Conservation (phyloP, 2,113 vertebrate genomes). For the Halichoerus grypus region DNA sequence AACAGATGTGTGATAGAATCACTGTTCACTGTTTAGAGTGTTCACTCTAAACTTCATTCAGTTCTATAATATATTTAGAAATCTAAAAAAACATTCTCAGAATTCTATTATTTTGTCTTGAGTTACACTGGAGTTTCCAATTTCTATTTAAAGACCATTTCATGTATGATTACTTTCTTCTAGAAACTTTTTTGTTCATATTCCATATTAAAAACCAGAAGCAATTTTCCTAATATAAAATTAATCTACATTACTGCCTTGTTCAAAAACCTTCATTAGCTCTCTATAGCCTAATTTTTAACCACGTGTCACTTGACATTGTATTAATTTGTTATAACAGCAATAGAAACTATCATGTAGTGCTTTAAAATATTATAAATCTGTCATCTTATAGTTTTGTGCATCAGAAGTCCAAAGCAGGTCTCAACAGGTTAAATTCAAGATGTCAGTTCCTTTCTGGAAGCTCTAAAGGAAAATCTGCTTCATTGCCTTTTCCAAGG, state of each 20-base stretch:
- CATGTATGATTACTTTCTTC: not conserved
- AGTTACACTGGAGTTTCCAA: not conserved
- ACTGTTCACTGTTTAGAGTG: not conserved
- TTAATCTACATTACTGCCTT: not conserved
- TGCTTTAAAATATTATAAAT: not conserved
- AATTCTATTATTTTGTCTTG: not conserved
- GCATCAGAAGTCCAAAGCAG: not conserved
- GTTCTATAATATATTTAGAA: not conserved
- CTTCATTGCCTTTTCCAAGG: not conserved
- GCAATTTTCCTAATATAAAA: conserved; percentile 2
- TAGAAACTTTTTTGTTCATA: not conserved
- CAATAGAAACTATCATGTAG: not conserved
- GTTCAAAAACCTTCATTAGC: not conserved
- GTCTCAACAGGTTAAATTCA: not conserved
- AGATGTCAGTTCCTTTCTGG: not conserved
- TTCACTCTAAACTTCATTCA: not conserved
- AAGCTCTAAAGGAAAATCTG: not conserved
- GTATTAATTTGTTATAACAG: not conserved
- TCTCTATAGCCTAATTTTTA: conserved; percentile 17
- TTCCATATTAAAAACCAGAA: not conserved
- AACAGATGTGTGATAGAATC: not conserved
- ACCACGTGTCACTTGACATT: not conserved
- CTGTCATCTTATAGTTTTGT: not conserved
- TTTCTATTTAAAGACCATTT: conserved; percentile 11
- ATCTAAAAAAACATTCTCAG: not conserved